Conservation (phyloP, 2,797 vertebrate genomes). For the Enteromius unitaeniatus region DNA sequence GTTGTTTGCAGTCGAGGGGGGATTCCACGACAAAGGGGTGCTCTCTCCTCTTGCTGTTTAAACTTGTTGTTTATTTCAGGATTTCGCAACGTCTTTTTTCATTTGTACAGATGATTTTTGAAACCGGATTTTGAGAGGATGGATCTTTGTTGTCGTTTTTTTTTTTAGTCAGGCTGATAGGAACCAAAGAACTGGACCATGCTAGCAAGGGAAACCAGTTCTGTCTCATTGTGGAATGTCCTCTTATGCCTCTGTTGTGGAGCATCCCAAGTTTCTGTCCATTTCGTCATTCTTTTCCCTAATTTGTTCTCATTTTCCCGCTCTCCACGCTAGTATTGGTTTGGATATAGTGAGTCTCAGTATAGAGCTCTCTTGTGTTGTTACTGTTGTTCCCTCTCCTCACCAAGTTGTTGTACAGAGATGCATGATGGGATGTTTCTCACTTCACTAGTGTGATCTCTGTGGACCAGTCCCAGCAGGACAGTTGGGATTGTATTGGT, state of each 20-base stretch:
- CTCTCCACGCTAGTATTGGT: conserved; percentile 48
- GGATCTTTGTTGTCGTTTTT: conserved; percentile 24
- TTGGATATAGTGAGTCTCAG: conserved; percentile 63
- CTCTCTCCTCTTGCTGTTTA: conserved; percentile 68
- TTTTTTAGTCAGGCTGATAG: conserved; percentile 62
- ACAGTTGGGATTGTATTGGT: conserved; percentile 48
- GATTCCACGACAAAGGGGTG: conserved; percentile 64
- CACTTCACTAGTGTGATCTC: conserved; percentile 58
- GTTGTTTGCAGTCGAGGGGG: conserved; percentile 1
- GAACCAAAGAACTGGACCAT: conserved; percentile 67
- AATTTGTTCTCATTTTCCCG: conserved; percentile 8
- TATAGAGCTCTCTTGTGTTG: conserved; percentile 67
- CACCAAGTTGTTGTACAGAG: conserved; percentile 70
- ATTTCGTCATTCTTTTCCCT: conserved; percentile 39
- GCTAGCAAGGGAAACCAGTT: conserved; percentile 74
- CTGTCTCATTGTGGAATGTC: conserved; percentile 79
- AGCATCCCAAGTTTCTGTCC: conserved; percentile 32
- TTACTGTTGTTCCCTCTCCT: conserved; percentile 64
- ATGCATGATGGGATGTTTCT: conserved; percentile 69
- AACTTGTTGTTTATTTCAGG: conserved; percentile 66
- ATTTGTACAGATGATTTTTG: conserved; percentile 62
- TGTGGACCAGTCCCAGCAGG: conserved; percentile 79
- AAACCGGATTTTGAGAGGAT: conserved; percentile 46
- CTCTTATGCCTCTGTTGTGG: conserved; percentile 53
- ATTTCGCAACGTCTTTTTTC: conserved; percentile 66